Percentiles rank a stretch among this genome's conserved stretches.
Evolutionary conservation across 2,113 vertebrate genomes (phyloP).

Genomic region (Corydoras maculifer): DNA sequence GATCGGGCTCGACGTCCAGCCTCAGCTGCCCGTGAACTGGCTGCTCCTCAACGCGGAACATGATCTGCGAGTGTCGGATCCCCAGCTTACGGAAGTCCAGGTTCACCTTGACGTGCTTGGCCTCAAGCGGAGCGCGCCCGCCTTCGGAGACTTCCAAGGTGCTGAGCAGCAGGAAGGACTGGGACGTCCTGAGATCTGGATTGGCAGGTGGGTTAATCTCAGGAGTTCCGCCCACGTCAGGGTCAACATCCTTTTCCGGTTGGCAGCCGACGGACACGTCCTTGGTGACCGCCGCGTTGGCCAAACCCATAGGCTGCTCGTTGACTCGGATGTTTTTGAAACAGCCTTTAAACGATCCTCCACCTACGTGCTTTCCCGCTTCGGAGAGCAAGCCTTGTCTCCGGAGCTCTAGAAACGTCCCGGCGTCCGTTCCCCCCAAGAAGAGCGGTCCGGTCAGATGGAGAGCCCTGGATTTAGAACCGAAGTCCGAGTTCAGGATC

Average conservation of each 20-base stretch:
- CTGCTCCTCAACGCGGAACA: conserved; percentile 69
- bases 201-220: conserved; percentile 20
- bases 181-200: conserved; percentile 42
- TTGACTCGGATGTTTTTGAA: conserved; percentile 69
- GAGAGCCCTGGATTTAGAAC: conserved; percentile 49
- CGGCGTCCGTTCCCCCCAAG: conserved; percentile 69
- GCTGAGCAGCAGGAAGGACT: conserved; percentile 62
- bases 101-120: conserved; percentile 73
- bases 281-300: conserved; percentile 69
- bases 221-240: conserved; percentile 8
- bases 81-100: conserved; percentile 68
- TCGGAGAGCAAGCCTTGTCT: conserved; percentile 58
- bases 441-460: conserved; percentile 67
- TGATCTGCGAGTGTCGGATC: conserved; percentile 70
- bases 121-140: conserved; percentile 64
- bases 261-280: conserved; percentile 77
- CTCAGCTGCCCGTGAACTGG: conserved; percentile 70
- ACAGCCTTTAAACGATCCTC: conserved; percentile 82
- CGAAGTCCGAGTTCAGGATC: conserved; percentile 56
- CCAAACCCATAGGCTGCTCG: conserved; percentile 65
- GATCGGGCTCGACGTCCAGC: conserved; percentile 52
- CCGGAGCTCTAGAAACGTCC: conserved; percentile 49
- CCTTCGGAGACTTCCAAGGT: conserved; percentile 75
- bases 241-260: conserved; percentile 30
- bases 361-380: conserved; percentile 49